Conservation (phyloP, 2,113 vertebrate genomes). For the crab-eating macaque (Macaca fascicularis) region DNA sequence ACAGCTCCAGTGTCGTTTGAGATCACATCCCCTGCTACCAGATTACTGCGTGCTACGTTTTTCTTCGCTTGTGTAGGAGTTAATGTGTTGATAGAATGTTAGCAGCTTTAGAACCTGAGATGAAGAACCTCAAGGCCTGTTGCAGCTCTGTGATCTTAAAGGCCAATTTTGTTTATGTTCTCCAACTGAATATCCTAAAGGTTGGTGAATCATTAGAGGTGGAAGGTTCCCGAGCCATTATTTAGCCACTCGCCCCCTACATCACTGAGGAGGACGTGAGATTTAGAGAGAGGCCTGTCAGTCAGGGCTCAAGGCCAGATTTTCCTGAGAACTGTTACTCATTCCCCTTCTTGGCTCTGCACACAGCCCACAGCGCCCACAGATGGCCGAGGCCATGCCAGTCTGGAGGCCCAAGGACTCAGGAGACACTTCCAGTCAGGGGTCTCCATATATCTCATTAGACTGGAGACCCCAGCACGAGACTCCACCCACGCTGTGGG, state of each 20-base stretch:
- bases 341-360: neutral
- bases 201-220: neutral
- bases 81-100: neutral
- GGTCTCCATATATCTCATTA: neutral
- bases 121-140: neutral
- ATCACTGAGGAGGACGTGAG: neutral
- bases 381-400: neutral
- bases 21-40: neutral
- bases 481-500: neutral
- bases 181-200: neutral
- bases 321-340: neutral
- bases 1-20: neutral
- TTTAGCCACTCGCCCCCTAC: neutral
- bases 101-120: neutral
- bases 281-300: neutral
- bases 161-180: neutral
- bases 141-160: neutral
- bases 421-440: neutral
- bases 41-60: neutral
- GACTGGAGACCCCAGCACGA: neutral
- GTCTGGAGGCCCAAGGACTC: neutral
- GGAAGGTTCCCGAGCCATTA: neutral
- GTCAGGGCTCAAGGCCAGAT: neutral
- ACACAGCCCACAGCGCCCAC: neutral
- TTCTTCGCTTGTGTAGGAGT: neutral